Evolutionary conservation across 2,888 invertebrate genomes (phyloP), one percentile per base, ranked within the genome.

Genomic region (Pelosia muscerda): DNA sequence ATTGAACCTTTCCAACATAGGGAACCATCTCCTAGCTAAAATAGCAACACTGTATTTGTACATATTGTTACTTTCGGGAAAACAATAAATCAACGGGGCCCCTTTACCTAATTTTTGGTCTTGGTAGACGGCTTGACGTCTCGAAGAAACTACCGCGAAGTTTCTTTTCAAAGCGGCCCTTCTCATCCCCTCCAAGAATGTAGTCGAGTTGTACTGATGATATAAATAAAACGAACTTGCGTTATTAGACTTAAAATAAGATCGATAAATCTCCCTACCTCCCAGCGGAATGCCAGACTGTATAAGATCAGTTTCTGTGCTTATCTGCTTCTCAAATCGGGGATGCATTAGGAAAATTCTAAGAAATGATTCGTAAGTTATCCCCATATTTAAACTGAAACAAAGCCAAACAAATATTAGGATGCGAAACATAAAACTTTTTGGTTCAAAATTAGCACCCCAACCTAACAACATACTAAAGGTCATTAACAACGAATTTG

Each of bases 281-380:
- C 94, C 95, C 84, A 95, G 77, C 75, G 90, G 88, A 80, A 95
- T 91, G 75, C 88, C 82, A 73, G 92, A 93, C 85, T 86, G 86
- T 82, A 95, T 91, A 77, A 95, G 88, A 87, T 94, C 94, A 72
- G 85, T 78, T 83, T 93, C 93, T 71, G 83, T 91, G 75, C 90
- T 90, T 88, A 95, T 94, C 90, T 95, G 95, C 85, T 92, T 95
- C 81, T 92, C 93, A 82, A 90, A 95, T 84, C 95, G 89, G 73
- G 95, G 95, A 76, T 95, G 94, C 91, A 95, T 95, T 88, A 95
- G 82, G 85, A 94, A 95, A 84, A 90, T 94, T 85, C 95, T 90
- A 69, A 95, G 89, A 82, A 95, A 93, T 77, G 95, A 95, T 85
- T 92, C 94, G 85, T 95, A 95, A 57, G 93, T 92, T 80, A 95